Percentiles rank a stretch among this genome's conserved stretches.
These are phyloP conservation scores for Dryas iulia DNA, from an alignment of 1,140 invertebrate species.

Conservation along the genomic window DNA sequence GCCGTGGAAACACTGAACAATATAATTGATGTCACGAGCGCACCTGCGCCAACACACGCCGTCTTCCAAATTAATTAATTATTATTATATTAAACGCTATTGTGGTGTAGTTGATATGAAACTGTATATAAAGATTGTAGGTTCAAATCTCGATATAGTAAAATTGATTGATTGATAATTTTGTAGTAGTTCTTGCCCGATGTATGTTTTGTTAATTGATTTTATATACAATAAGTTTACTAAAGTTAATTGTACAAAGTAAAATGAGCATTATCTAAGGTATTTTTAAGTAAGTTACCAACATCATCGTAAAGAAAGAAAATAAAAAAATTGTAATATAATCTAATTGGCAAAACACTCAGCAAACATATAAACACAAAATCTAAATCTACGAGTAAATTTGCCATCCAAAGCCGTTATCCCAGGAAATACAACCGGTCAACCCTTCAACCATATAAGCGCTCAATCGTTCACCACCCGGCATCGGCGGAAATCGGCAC, in stretches of 20 bases:
- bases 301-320: too few species aligned
- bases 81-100: neutral
- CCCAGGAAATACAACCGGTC: conserved; percentile 7
- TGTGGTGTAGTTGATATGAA: neutral
- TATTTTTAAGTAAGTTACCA: too few species aligned
- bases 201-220: too few species aligned
- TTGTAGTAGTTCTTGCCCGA: too few species aligned
- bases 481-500: conserved; percentile 24
- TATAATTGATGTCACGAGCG: conserved; percentile 12
- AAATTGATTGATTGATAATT: too few species aligned
- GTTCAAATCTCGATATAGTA: too few species aligned
- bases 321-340: too few species aligned
- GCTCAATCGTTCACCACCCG: neutral
- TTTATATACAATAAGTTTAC: too few species aligned
- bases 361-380: neutral
- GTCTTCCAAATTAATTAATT: conserved; percentile 13
- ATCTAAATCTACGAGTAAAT: neutral
- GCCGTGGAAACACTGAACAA: neutral
- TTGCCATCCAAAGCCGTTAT: neutral
- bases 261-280: too few species aligned
- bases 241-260: too few species aligned
- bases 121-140: too few species aligned
- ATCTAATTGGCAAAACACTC: too few species aligned
- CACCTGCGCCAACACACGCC: conserved; percentile 22
- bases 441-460: conserved; percentile 5